Evolutionary conservation across 2,113 vertebrate species (phyloP).

Genomic region (Suricata suricatta): DNA sequence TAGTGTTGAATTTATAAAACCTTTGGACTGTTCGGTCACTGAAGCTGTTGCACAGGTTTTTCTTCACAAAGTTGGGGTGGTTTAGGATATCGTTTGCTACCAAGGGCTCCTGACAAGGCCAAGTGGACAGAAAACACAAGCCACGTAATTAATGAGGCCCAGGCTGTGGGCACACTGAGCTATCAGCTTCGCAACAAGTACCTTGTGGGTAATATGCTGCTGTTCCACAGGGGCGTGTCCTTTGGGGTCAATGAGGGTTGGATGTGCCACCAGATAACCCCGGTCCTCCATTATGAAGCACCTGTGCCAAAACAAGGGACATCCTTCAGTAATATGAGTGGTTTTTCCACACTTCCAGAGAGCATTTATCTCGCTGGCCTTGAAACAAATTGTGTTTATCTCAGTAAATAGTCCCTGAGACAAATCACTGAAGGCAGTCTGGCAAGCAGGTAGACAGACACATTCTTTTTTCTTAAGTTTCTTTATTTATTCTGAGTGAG

Average conservation of each 20-base stretch:
- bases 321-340: not conserved
- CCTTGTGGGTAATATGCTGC: slow-evolving; percentile 99
- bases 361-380: not conserved
- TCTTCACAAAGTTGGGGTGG: slow-evolving; percentile 99
- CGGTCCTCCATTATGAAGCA: slow-evolving; percentile 99
- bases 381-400: not conserved
- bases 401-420: not conserved
- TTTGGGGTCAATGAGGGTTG: slow-evolving; percentile 99
- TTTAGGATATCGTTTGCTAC: slow-evolving; percentile 99
- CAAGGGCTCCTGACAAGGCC: slow-evolving; percentile 91
- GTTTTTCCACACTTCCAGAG: too few relatives aligned
- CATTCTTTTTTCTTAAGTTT: not conserved
- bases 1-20: slow-evolving; percentile 99
- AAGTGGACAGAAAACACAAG: slow-evolving; percentile 24
- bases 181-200: slow-evolving; percentile 60
- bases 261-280: slow-evolving; percentile 97
- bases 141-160: not conserved
- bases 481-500: too few relatives aligned
- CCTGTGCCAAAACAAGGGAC: slow-evolving; percentile 79
- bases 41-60: slow-evolving; percentile 99
- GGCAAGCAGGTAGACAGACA: not conserved
- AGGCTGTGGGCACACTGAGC: not conserved
- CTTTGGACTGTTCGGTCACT: slow-evolving; percentile 98
- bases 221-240: slow-evolving; percentile 98
- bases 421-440: not conserved